Evolutionary conservation across 2,113 vertebrate species (phyloP), one percentile per base, ranked within the genome.

Genomic region (Murina feae): DNA sequence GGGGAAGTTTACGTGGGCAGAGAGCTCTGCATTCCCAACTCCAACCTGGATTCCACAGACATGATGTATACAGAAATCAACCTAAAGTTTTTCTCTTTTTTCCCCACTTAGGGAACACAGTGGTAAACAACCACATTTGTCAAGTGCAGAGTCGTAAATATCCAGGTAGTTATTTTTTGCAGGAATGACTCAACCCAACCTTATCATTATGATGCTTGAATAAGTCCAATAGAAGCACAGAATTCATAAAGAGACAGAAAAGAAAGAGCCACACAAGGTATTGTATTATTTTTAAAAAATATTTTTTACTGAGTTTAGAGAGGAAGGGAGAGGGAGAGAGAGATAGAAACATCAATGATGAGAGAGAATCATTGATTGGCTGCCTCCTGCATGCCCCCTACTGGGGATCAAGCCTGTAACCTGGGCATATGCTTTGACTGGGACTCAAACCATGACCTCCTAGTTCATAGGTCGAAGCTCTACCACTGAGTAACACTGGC

Each of bases 61-160:
- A 93, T 74, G 47, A 91, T 55, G 35, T 42, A 12, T 53, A 91
- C 94, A 89, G 86, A 95, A 93, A 93, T 97, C 94, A 95, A 49
- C 39, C 32, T 68, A 91, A 86, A 79, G 14, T 5, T 28, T 86
- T 96, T 90, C 42, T 44, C 32, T 42, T 16, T 58, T 81, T 58
- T 42, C 60, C 55, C 60, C 39, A 39, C 14, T 23, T 72, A 95
- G 25, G 37, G 86, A 81, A 76, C 53, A 30, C 8, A 39, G 9
- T 32, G 21, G 71, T 86, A 85, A 94, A 90, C 86, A 94, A 65
- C 95, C 93, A 17, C 49, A 20, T 0, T 25, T 87, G 37, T 97
- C 53, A 63, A 83, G 25, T 71, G 74, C 44, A 25, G 53, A 92
- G 69, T 42, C 79, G 39, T 47, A 55, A 75, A 66, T 60, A 89